Percentiles rank a stretch among this genome's conserved stretches.
Evolutionary conservation across 2,113 vertebrate genomes (phyloP).

Genomic region (Tympanuchus pallidicinctus): DNA sequence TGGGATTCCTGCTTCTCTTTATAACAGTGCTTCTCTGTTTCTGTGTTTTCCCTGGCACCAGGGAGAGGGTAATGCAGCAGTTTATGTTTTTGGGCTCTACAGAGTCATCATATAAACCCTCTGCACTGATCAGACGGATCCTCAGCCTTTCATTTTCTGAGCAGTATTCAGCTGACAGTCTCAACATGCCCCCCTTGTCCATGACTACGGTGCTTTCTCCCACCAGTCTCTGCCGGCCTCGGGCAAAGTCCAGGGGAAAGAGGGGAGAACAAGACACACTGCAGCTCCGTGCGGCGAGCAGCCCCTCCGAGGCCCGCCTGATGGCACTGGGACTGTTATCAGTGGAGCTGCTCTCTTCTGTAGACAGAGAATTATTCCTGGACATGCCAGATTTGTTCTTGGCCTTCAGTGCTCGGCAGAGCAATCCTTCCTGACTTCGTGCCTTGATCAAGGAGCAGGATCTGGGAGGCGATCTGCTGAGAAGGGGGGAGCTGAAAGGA

Average conservation of each 20-base stretch:
- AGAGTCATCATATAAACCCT: constrained; percentile 80
- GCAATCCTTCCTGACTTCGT: constrained; percentile 82
- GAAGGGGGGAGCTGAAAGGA: constrained; percentile 81
- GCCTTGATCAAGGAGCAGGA: constrained; percentile 79
- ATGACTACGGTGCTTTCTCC: constrained; percentile 82
- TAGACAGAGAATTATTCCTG: constrained; percentile 88
- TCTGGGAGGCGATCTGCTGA: constrained; percentile 79
- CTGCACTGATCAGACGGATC: constrained; percentile 85
- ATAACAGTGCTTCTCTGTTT: constrained; percentile 89
- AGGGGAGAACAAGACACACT: constrained; percentile 40
- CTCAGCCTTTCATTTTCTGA: constrained; percentile 82
- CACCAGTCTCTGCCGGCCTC: constrained; percentile 78
- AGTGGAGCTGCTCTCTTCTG: constrained; percentile 90
- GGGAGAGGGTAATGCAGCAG: constrained; percentile 86
- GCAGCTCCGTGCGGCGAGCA: constrained; percentile 30
- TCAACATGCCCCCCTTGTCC: constrained; percentile 80
- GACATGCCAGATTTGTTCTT: constrained; percentile 71
- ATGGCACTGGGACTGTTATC: constrained; percentile 88
- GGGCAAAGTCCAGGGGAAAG: constrained; percentile 74
- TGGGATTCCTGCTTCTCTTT: constrained; percentile 88
- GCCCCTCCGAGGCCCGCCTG: constrained; percentile 82
- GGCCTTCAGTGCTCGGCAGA: constrained; percentile 75
- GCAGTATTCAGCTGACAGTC: constrained; percentile 86
- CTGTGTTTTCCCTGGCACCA: constrained; percentile 85
- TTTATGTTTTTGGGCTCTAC: constrained; percentile 84